Base-by-base conservation (phyloP, 2,797 vertebrate species). In the Linurgus olivaceus region DNA sequence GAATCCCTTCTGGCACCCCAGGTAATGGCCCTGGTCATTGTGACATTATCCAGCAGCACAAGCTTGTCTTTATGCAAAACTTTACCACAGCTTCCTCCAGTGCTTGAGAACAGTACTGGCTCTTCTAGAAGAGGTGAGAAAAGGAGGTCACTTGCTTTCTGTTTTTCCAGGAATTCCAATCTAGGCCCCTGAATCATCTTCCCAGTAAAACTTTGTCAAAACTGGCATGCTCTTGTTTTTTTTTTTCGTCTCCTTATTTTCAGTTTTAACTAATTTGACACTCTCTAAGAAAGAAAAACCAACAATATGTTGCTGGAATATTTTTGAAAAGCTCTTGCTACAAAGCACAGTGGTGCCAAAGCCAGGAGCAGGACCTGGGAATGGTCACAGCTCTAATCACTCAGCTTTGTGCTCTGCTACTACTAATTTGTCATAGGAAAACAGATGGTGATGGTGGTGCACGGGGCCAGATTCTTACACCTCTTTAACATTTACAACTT, bases 371-470 rank as follows among this genome's bases (percentile, higher is more conserved):
- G 75, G 72, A 95, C 37, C 33, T 35, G 73, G 72, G 8, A 92
- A 65, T 3, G 11, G 94, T 80, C 86, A 85, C 65, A 92, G 80
- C 75, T 78, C 92, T 93, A 68, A 96, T 90, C 93, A 93, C 72
- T 91, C 84, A 80, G 78, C 72, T 80, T 65, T 4, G 3, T 77
- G 75, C 78, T 57, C 89, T 88, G 89, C 81, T 83, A 80, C 59
- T 31, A 61, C 92, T 89, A 86, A 94, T 95, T 91, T 95, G 86
- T 94, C 95, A 91, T 11, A 90, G 91, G 78, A 95, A 94, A 94
- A 59, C 85, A 95, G 84, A 97, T 67, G 89, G 89, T 63, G 75
- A 94, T 16, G 51, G 78, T 45, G 29, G 76, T 88, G 87, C 87
- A 75, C 0, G 6, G 79, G 87, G 87, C 79, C 91, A 94, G 82